Evolutionary conservation across 2,888 invertebrate species (phyloP).

Genomic region (Hofmannophila pseudospretella): DNA sequence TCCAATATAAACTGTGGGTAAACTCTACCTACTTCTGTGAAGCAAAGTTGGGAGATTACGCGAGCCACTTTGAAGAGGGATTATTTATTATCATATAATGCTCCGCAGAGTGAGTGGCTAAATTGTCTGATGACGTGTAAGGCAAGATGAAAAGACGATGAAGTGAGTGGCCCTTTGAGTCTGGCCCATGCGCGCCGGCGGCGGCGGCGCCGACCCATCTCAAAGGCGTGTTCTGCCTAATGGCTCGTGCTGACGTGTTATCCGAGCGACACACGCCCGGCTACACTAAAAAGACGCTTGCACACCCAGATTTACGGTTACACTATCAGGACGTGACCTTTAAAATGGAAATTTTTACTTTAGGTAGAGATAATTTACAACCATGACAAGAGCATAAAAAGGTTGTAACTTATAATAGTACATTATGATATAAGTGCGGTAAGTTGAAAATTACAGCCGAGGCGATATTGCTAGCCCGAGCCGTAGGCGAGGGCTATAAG

Average conservation of each 20-base stretch:
- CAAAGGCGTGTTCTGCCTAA: conserved; percentile 50
- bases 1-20: conserved; percentile 50
- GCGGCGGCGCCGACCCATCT: conserved; percentile 45
- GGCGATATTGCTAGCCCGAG: too few species aligned
- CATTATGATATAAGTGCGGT: too few species aligned
- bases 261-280: conserved; percentile 26
- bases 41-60: conserved; percentile 29
- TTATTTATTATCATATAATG: conserved; percentile 35
- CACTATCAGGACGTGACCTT: neutral
- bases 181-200: conserved; percentile 23
- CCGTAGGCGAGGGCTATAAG: too few species aligned
- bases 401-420: too few species aligned
- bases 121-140: conserved; percentile 47
- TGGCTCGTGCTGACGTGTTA: conserved; percentile 52
- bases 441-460: too few species aligned
- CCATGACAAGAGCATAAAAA: too few species aligned
- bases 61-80: conserved; percentile 33
- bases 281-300: conserved; percentile 27
- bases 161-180: conserved; percentile 51
- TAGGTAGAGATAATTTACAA: too few species aligned
- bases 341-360: neutral
- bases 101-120: conserved; percentile 11
- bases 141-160: conserved; percentile 54
- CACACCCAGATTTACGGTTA: conserved; percentile 9
- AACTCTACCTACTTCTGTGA: conserved; percentile 38